Conservation (phyloP, 1,140 invertebrate species). For the Drosophila bocki region DNA sequence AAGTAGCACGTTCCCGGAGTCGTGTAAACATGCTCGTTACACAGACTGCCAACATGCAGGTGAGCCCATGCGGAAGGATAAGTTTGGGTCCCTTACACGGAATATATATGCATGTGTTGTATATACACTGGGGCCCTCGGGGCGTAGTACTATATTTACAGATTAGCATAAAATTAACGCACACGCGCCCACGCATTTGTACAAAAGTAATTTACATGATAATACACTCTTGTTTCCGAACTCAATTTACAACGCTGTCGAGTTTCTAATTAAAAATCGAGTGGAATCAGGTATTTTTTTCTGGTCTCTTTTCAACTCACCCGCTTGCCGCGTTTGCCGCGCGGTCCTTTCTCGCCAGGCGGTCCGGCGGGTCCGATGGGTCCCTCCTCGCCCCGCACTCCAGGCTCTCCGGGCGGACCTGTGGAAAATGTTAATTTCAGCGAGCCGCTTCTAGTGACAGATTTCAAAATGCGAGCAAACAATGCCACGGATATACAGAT, state of each 20-base stretch:
- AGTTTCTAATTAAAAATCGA: conserved; percentile 77
- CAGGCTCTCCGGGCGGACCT: conserved; percentile 91
- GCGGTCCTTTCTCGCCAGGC: conserved; percentile 87
- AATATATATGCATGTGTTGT: conserved; percentile 7
- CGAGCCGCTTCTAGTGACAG: conserved; percentile 56
- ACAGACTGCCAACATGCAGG: conserved; percentile 43
- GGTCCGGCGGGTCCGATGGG: conserved; percentile 93
- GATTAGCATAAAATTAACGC: conserved; percentile 76
- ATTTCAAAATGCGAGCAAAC: conserved; percentile 63
- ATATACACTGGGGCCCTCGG: conserved; percentile 53
- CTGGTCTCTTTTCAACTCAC: conserved; percentile 86
- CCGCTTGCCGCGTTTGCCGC: conserved; percentile 91
- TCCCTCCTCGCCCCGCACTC: conserved; percentile 93
- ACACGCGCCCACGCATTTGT: conserved; percentile 69
- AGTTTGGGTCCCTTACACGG: conserved; percentile 23
- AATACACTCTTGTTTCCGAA: conserved; percentile 62
- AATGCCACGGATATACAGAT: conserved; percentile 28
- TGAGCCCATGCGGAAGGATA: conserved; percentile 62
- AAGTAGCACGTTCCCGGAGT: conserved; percentile 51
- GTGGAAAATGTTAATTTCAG: conserved; percentile 70
- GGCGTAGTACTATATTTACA: conserved; percentile 67
- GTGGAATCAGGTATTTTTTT: conserved; percentile 65
- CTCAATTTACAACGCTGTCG: conserved; percentile 55
- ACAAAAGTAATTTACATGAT: conserved; percentile 77
- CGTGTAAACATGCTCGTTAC: conserved; percentile 68